phyloP scores from a whole-genome alignment of 2,113 vertebrate genomes.

The Microtus richardsoni region DNA sequence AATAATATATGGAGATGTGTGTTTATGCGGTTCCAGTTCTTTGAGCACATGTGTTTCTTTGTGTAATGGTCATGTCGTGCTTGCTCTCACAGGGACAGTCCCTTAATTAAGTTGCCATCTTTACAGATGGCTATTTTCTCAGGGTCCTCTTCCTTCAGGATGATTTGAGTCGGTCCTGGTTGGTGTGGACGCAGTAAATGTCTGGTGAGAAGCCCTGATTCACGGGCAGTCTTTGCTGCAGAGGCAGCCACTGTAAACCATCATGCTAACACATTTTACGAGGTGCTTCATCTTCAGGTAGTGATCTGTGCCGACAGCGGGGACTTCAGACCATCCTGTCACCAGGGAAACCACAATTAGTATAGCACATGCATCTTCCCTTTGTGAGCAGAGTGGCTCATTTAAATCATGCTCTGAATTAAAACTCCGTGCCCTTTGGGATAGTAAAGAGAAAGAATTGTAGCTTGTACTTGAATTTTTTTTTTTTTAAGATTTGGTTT shows the following conservation, averaged over 20 bases:
- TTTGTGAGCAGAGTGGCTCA: conserved; percentile 7
- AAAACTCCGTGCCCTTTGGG: conserved; percentile 21
- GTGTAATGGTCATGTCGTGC: not conserved
- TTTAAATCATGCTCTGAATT: conserved; percentile 8
- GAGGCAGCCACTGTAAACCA: conserved; percentile 4
- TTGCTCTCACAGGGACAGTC: not conserved
- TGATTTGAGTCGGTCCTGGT: not conserved
- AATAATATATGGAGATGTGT: not conserved
- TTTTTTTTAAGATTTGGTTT: not conserved
- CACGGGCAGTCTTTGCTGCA: not conserved
- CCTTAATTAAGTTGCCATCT: not conserved
- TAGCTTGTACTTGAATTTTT: not conserved
- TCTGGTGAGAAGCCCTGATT: conserved; percentile 19
- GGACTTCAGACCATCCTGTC: not conserved
- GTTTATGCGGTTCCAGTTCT: not conserved
- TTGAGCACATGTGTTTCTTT: not conserved
- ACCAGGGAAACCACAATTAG: conserved; percentile 53
- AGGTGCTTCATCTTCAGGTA: conserved; percentile 30
- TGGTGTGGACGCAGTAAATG: not conserved
- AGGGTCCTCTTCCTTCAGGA: not conserved
- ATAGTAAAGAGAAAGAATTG: not conserved
- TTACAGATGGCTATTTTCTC: conserved; percentile 18
- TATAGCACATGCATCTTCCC: not conserved
- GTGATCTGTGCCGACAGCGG: accelerated
- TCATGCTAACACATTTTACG: not conserved